A percentile compares a stretch with the other conserved stretches of the same genome.
Evolutionary conservation across 2,797 vertebrate species (phyloP).

Genomic region (Enteromius argenteus): DNA sequence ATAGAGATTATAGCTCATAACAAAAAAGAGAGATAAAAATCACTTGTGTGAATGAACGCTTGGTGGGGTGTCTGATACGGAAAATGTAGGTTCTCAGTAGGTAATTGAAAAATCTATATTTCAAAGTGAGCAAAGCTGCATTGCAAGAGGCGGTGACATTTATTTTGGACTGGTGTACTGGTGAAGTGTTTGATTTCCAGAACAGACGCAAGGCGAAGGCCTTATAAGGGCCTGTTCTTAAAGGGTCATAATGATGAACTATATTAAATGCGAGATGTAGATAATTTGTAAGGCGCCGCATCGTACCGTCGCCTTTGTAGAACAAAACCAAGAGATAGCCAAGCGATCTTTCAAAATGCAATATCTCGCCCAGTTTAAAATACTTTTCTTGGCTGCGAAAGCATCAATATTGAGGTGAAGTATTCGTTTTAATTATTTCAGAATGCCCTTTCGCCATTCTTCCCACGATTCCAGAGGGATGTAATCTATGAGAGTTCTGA

Average conservation of each 20-base stretch:
- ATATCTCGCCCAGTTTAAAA: slow-evolving; percentile 1
- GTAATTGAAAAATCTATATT: slow-evolving; percentile 62
- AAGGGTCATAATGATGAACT: slow-evolving; percentile 29
- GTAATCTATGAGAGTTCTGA: slow-evolving; percentile 1
- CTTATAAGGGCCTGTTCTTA: slow-evolving; percentile 21
- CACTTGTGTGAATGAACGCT: slow-evolving; percentile 6
- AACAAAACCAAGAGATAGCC: slow-evolving; percentile 23
- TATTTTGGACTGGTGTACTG: slow-evolving; percentile 52
- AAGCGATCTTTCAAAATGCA: slow-evolving; percentile 24
- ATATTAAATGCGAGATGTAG: slow-evolving; percentile 31
- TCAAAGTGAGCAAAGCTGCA: slow-evolving; percentile 55
- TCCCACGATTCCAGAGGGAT: slow-evolving; percentile 12
- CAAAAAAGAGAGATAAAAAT: slow-evolving; percentile 8
- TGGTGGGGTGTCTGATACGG: slow-evolving; percentile 51
- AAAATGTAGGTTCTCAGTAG: slow-evolving; percentile 55
- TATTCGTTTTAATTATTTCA: slow-evolving; percentile 11
- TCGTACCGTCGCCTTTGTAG: neutral
- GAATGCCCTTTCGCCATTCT: slow-evolving; percentile 5
- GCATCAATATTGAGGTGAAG: slow-evolving; percentile 3
- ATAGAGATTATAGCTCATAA: slow-evolving; percentile 18
- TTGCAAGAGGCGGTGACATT: slow-evolving; percentile 53
- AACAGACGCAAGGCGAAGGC: neutral
- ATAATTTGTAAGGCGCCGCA: slow-evolving; percentile 3
- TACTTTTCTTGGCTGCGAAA: slow-evolving; percentile 5
- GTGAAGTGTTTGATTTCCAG: slow-evolving; percentile 35